Evolutionary conservation across 2,888 invertebrate species (phyloP), one percentile per base, ranked within the genome.

Genomic region (Catocala sponsa): DNA sequence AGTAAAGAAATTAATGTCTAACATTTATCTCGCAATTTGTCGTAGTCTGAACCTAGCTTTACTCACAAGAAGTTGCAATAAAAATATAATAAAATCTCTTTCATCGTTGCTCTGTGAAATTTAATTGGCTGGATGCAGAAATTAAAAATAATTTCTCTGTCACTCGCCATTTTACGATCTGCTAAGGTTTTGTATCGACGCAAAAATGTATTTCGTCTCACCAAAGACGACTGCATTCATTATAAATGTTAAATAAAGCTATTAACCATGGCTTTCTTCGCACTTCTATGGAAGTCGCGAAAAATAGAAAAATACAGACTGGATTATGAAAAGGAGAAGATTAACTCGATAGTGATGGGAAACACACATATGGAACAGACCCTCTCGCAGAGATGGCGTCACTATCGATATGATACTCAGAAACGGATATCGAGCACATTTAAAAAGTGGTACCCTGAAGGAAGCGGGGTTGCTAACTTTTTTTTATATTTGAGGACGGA

Each of bases 311-410:
- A 91, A 76, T 88, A 92, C 63, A 89, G 94, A 76, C 74, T 82
- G 49, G 85, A 85, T 48, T 95, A 96, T 72, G 91, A 95, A 75
- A 91, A 95, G 63, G 96, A 96, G 79, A 96, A 96, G 81, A 80
- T 93, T 44, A 94, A 94, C 61, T 95, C 96, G 0, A 88, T 96
- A 49, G 84, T 92, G 70, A 80, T 92, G 60, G 88, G 90, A 0
- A 86, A 91, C 46, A 89, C 91, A 2, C 83, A 86, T 63, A 85
- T 92, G 58, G 90, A 89, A 65, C 89, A 89, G 53, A 92, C 92
- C 0, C 68, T 95, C 0, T 83, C 84, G 7, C 94, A 95, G 70
- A 94, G 89, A 83, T 94, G 95, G 81, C 88, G 93, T 0, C 90
- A 93, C 63, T 89, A 89, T 70, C 91, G 93, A 25, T 87, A 91